Base-by-base conservation (phyloP, 2,797 vertebrate species). In the Cichlasoma orientale region DNA sequence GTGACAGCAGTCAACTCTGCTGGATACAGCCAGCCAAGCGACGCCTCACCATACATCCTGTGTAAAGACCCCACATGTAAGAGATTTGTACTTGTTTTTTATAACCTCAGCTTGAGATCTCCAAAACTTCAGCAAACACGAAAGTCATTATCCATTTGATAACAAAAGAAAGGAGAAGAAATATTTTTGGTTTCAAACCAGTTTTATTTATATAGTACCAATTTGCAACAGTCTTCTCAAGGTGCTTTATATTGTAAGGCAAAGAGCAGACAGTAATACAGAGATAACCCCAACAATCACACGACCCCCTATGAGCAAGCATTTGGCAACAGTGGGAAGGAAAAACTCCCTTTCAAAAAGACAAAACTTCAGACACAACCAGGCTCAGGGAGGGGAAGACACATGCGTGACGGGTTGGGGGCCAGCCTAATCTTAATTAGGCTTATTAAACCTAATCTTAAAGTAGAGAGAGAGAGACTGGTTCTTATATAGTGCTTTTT, bases 51-150 rank as follows among this genome's bases (percentile, higher is more conserved):
- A 9, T 98, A 98, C 90, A 96, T 98, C 80, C 90, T 97, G 79
- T 99, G 98, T 95, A 98, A 93, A 94, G 98, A 99, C 56, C 98
- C 98, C 80, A 96, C 97, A 93, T 99, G 98, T 99, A 93, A 97
- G 98, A 95, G 11, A 29, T 6, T 14, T 53, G 25, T 44, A 7
- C 79, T 31, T 12, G 56, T 3, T n/a, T 27, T 13, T 58, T 2
- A 52, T 21, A 29, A 38, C 3, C 27, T 56, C 16, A 66, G 54
- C 19, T 21, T n/a, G 13, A n/a, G 14, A 5, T 14, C 44, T 8
- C 1, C 23, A 12, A 27, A 33, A 2, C 47, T 10, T 13, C 69
- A 50, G 3, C 7, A 21, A 2, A 12, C 14, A 10, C 23, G 5
- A 13, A 12, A 2, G 27, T 18, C 50, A 33, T 38, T 72, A 56